Conservation (phyloP, 2,113 vertebrate species). For the Sinocyclocheilus maitianheensis region DNA sequence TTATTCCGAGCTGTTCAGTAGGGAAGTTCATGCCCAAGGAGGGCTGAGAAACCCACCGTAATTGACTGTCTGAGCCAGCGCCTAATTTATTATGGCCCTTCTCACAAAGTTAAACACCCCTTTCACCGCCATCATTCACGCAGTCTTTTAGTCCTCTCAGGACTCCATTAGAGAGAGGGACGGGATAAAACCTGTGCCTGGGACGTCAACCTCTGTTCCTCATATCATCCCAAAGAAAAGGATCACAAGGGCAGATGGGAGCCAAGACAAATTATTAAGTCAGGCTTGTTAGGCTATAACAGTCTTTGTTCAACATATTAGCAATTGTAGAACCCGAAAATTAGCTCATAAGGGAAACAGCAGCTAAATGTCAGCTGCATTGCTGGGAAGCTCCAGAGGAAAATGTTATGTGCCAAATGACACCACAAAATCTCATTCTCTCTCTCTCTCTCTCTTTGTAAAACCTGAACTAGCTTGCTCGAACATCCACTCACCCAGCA, state of each 20-base stretch:
- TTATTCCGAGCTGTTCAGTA: not conserved
- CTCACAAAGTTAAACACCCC: slow-evolving; percentile 15
- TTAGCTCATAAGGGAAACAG: slow-evolving; percentile 6
- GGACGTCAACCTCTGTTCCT: slow-evolving; percentile 1
- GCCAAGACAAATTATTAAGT: not conserved
- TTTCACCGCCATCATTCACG: slow-evolving; percentile 3
- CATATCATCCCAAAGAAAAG: not conserved
- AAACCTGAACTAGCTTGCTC: not conserved
- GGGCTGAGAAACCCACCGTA: not conserved
- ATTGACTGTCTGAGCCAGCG: slow-evolving; percentile 6
- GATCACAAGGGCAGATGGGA: not conserved
- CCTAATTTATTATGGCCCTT: slow-evolving; percentile 21
- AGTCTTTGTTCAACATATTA: slow-evolving; percentile 29
- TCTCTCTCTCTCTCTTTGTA: not conserved
- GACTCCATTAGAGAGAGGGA: not conserved
- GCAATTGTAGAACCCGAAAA: slow-evolving; percentile 9
- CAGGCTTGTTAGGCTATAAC: slow-evolving; percentile 14
- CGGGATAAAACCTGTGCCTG: slow-evolving; percentile 15
- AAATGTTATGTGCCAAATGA: slow-evolving; percentile 7
- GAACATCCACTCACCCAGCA: not conserved
- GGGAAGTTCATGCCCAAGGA: not conserved
- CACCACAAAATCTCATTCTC: not conserved
- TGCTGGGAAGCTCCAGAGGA: not conserved
- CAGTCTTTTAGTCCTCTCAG: slow-evolving; percentile 18
- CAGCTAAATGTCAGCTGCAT: slow-evolving; percentile 6